Evolutionary conservation across 64 coral and sea anemone species (phyloP).

Genomic region (Porites australiensis): DNA sequence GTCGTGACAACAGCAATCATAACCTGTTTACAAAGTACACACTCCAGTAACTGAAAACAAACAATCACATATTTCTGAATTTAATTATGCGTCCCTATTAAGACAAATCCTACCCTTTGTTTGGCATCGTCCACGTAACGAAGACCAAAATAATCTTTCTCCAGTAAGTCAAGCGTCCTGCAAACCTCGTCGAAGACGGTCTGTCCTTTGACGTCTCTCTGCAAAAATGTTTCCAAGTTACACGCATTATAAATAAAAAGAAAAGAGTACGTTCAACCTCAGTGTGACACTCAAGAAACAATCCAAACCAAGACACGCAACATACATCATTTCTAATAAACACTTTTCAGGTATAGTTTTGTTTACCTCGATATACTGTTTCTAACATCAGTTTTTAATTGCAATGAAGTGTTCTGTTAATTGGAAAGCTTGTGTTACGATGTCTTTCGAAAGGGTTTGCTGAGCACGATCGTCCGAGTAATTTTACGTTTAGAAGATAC

Average conservation of each 20-base stretch:
- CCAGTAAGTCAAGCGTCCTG: constrained; percentile 70
- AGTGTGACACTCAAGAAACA: neutral
- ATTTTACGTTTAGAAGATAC: too few relatives aligned
- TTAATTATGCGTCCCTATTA: too few relatives aligned
- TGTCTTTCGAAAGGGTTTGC: too few relatives aligned
- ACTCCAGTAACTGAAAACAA: too few relatives aligned
- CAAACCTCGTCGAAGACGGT: constrained; percentile 64
- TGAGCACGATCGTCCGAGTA: too few relatives aligned
- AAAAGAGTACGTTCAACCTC: neutral
- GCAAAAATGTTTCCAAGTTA: neutral
- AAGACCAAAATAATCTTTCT: constrained; percentile 91
- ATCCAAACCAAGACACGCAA: neutral
- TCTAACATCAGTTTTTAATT: too few relatives aligned
- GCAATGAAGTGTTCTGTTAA: too few relatives aligned
- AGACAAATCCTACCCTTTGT: constrained; percentile 62
- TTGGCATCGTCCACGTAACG: constrained; percentile 78
- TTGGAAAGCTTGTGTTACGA: too few relatives aligned
- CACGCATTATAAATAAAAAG: neutral
- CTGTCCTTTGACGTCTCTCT: constrained; percentile 77
- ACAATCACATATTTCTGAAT: too few relatives aligned
- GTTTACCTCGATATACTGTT: too few relatives aligned
- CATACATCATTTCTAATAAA: neutral
- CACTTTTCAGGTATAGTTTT: neutral
- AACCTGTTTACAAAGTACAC: too few relatives aligned
- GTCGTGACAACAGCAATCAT: too few relatives aligned